phyloP scores from a whole-genome alignment of 2,113 vertebrate species.

The Trogon surrucura region DNA sequence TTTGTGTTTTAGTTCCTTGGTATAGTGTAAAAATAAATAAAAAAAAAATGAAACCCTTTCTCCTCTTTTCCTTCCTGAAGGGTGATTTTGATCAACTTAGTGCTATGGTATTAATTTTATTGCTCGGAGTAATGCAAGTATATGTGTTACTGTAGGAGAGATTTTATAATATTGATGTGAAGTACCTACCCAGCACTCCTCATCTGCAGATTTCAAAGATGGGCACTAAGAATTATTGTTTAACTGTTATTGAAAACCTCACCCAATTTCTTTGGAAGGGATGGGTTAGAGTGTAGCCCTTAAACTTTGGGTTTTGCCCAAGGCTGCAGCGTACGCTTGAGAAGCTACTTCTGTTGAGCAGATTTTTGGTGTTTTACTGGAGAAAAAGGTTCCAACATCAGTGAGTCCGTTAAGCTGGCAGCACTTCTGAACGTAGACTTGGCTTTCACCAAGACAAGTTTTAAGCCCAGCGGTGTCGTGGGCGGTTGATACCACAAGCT shows the following conservation, averaged over 20 bases:
- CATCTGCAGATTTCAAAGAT: background rate
- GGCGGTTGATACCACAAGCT: background rate
- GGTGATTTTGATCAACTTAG: background rate
- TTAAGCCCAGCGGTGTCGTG: background rate
- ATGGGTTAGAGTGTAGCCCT: background rate
- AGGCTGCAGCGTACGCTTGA: background rate
- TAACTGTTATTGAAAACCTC: background rate
- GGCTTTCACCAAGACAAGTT: background rate
- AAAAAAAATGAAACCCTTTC: background rate
- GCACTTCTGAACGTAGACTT: background rate
- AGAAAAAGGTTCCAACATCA: background rate
- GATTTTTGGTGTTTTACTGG: background rate
- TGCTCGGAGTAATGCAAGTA: background rate
- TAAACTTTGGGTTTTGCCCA: background rate
- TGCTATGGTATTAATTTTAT: background rate
- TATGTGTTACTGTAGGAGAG: background rate
- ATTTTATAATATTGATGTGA: background rate
- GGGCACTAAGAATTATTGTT: background rate
- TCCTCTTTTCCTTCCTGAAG: background rate
- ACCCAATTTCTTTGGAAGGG: accelerated
- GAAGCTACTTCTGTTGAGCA: background rate
- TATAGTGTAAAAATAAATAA: background rate
- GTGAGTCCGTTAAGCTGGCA: background rate
- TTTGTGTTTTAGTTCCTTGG: background rate
- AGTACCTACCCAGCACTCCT: background rate